phyloP scores from a whole-genome alignment of 2,888 invertebrate genomes.

The Labia minor region DNA sequence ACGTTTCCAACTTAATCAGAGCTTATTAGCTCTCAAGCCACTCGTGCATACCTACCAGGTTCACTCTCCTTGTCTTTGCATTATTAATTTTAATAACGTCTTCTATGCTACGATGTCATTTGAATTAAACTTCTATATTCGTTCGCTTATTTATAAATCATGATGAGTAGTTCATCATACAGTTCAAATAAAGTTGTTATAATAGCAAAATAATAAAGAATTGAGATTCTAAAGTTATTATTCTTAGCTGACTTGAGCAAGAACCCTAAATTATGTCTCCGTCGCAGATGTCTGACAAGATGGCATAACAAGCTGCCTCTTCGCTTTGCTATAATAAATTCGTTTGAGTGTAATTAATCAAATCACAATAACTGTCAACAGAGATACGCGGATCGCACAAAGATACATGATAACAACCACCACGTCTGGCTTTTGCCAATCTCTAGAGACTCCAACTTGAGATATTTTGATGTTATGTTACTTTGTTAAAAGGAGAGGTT shows the following conservation, averaged over 20 bases:
- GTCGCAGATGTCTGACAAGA: slow-evolving; percentile 13
- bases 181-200: background rate
- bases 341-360: slow-evolving; percentile 2
- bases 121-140: background rate
- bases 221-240: background rate
- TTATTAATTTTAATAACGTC: slow-evolving; percentile 2
- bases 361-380: slow-evolving; percentile 13
- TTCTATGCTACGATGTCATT: background rate
- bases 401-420: background rate
- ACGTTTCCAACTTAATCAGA: background rate
- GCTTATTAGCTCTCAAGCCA: background rate
- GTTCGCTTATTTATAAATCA: slow-evolving; percentile 8
- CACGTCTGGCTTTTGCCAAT: background rate
- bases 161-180: background rate
- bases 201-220: background rate
- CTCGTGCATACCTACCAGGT: background rate
- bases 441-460: background rate
- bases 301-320: slow-evolving; percentile 7
- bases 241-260: background rate
- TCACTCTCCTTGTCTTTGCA: background rate
- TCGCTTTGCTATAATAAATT: background rate
- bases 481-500: too few species aligned
- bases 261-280: background rate
- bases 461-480: too few species aligned
- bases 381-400: background rate